Evolutionary conservation across 1,140 invertebrate species (phyloP).

Genomic region (Philotrypesis tridentata): DNA sequence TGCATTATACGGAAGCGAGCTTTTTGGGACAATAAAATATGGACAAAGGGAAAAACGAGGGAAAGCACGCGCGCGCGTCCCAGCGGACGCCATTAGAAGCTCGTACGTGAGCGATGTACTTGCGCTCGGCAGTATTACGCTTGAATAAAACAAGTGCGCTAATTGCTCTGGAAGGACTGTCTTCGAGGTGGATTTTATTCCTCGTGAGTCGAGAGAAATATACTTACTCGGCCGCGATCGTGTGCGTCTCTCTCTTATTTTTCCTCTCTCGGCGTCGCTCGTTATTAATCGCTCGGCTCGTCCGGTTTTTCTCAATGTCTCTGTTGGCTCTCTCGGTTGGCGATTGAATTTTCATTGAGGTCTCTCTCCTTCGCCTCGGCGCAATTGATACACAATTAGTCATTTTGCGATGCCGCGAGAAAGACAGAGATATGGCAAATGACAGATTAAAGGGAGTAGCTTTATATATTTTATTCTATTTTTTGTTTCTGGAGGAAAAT

Average conservation of each 20-base stretch:
- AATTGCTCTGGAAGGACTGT: neutral
- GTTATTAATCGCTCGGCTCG: conserved; percentile 2
- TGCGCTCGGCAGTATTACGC: too few species aligned
- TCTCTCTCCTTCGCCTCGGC: neutral
- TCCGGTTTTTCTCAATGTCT: conserved; percentile 12
- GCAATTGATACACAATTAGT: neutral
- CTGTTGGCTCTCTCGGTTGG: neutral
- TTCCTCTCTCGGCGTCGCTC: neutral
- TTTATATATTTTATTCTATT: too few species aligned
- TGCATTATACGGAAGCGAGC: neutral
- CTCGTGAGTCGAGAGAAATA: neutral
- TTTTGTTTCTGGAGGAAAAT: neutral
- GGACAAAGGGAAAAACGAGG: neutral
- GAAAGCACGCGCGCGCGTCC: conserved; percentile 17
- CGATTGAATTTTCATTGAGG: neutral
- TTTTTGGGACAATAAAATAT: too few species aligned
- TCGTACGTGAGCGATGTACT: conserved; percentile 36
- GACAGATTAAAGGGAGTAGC: neutral
- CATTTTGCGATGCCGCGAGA: neutral
- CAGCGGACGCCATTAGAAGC: conserved; percentile 53
- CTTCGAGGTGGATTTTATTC: conserved; percentile 17
- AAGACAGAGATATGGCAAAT: neutral
- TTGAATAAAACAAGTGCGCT: neutral
- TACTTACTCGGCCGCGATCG: too few species aligned
- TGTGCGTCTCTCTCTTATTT: neutral